These are phyloP conservation scores for Drosophila quadrilineata DNA, from an alignment of 1,140 invertebrate species.

Conservation along the genomic window DNA sequence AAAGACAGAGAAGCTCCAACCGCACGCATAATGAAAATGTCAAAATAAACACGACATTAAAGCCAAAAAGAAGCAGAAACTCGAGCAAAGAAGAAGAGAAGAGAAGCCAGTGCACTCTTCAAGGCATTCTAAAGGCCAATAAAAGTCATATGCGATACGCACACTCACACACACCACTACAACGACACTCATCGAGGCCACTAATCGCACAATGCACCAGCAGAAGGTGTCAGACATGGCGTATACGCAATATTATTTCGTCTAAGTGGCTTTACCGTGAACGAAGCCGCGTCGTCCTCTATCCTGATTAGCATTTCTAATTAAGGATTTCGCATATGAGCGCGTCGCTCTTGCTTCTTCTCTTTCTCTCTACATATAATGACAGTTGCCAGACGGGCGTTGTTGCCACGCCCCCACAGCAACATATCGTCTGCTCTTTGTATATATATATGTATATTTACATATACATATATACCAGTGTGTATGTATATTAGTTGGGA, in stretches of 20 bases:
- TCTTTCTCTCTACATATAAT: slow-evolving; percentile 49
- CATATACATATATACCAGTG: not conserved
- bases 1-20: slow-evolving; percentile 24
- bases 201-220: slow-evolving; percentile 60
- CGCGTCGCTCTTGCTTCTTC: no score
- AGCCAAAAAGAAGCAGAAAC: slow-evolving; percentile 45
- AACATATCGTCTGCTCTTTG: no score
- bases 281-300: no score
- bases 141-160: slow-evolving; percentile 50
- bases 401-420: not conserved
- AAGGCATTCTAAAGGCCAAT: slow-evolving; percentile 70
- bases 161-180: slow-evolving; percentile 10
- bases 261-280: slow-evolving; percentile 59
- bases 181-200: slow-evolving; percentile 38
- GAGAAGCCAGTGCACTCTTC: slow-evolving; percentile 63
- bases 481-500: no score
- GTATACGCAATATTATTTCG: slow-evolving; percentile 57
- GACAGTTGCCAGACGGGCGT: slow-evolving; percentile 51
- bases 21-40: slow-evolving; percentile 74
- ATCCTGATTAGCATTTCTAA: slow-evolving; percentile 74
- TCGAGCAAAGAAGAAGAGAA: slow-evolving; percentile 14
- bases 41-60: slow-evolving; percentile 80
- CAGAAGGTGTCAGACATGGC: slow-evolving; percentile 56
- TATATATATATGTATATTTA: no score
- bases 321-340: slow-evolving; percentile 65